Evolutionary conservation across 1,140 invertebrate species (phyloP), one percentile per base, ranked within the genome.

Genomic region (Liolophura sinensis): DNA sequence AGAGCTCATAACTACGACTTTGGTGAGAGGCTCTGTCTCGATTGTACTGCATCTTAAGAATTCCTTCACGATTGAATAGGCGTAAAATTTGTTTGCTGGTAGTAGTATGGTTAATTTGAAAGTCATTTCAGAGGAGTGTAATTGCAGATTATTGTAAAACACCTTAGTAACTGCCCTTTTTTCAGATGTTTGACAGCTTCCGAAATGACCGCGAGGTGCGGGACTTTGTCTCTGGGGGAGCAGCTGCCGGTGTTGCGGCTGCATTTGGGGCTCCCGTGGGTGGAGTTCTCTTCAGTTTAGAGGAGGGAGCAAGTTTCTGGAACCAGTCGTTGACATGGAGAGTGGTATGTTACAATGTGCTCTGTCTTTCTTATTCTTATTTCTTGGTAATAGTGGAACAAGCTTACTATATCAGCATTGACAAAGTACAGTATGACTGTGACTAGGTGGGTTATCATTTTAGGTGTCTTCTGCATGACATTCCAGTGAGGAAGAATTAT

Each of bases 221-320:
- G 57, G 98, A 99, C 86, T 99, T 99, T 87, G 97, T 99, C 0
- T 91, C 95, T 49, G 96, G 93, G 5, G 98, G 98, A 25, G 97
- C 96, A 15, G 97, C 97, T 0, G 94, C 95, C 22, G 97, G 97
- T 24, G 97, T 84, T 6, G 92, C 95, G 0, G 95, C 96, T 50
- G 97, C 97, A 67, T 99, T 99, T 85, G 97, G 96, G 48, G 93
- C 96, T 60, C 97, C 97, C 56, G 94, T 99, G 71, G 95, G 96
- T 75, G 98, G 98, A 46, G 95, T 99, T 52, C 84, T 99, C 48
- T 99, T 99, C 83, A 95, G 93, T 78, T 87, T 99, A 55, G 98
- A 99, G 86, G 97, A 99, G 88, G 98, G 97, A 11, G 93, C 95
- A 0, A 98, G 95, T 85, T 99, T 99, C 82, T 99, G 97, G 92